A percentile compares a stretch with the other conserved stretches of the same genome.
These are phyloP conservation scores for Mythimna ferrago DNA, from an alignment of 2,888 invertebrate genomes.

Conservation along the genomic window DNA sequence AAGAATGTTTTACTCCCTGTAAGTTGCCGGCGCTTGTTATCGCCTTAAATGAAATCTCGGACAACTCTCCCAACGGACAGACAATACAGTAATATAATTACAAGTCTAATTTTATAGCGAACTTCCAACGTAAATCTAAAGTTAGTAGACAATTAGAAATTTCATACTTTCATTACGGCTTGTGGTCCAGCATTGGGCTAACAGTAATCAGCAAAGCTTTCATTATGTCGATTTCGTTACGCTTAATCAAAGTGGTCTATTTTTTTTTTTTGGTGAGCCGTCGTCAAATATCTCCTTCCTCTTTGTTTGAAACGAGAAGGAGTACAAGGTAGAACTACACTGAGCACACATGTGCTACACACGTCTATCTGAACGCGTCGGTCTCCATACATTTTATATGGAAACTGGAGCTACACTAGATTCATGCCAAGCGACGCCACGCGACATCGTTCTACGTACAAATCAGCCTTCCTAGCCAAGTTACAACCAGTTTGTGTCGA, in stretches of 20 bases:
- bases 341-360: too few species aligned
- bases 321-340: too few species aligned
- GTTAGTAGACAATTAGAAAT: conserved; percentile 32
- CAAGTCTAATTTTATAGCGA: conserved; percentile 15
- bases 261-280: not conserved
- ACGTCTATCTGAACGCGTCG: too few species aligned
- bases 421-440: too few species aligned
- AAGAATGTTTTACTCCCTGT: too few species aligned
- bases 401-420: too few species aligned
- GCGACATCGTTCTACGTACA: too few species aligned
- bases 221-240: conserved; percentile 22
- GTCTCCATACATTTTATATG: too few species aligned
- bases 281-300: not conserved
- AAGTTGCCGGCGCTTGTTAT: not conserved
- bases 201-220: conserved; percentile 19
- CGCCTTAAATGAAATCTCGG: conserved; percentile 29
- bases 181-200: not conserved
- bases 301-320: too few species aligned
- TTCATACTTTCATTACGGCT: conserved; percentile 20
- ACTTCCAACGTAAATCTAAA: conserved; percentile 5
- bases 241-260: conserved; percentile 6
- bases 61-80: conserved; percentile 1
- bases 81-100: conserved; percentile 27
- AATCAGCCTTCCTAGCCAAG: too few species aligned
- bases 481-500: too few species aligned